Evolutionary conservation across 1,140 invertebrate species (phyloP).

Genomic region (Phortica variegata): DNA sequence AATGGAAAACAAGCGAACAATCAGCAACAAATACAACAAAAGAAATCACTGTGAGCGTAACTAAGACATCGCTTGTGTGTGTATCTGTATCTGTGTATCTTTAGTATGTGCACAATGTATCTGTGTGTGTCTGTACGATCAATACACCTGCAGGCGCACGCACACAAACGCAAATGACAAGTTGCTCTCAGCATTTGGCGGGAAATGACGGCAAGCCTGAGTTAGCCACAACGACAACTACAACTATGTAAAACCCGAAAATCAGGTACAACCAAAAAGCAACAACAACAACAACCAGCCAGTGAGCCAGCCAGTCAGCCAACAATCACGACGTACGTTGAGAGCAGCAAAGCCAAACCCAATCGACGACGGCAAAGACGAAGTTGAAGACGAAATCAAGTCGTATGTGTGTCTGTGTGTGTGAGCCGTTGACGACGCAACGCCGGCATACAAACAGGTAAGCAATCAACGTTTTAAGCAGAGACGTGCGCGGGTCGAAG

Average conservation of each 20-base stretch:
- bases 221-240: slow-evolving; percentile 30
- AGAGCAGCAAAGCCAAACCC: too few relatives aligned
- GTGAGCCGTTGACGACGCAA: too few relatives aligned
- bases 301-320: not conserved
- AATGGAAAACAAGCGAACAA: too few relatives aligned
- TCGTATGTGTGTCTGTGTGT: too few relatives aligned
- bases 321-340: slow-evolving; percentile 8
- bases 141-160: slow-evolving; percentile 29
- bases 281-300: not conserved
- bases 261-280: slow-evolving; percentile 42
- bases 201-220: slow-evolving; percentile 40
- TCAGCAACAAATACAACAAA: too few relatives aligned
- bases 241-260: slow-evolving; percentile 53
- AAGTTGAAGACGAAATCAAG: too few relatives aligned
- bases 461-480: slow-evolving; percentile 34
- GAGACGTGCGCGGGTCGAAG: too few relatives aligned
- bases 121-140: slow-evolving; percentile 7
- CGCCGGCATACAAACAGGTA: slow-evolving; percentile 14
- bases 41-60: slow-evolving; percentile 13
- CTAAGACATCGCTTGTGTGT: slow-evolving; percentile 17
- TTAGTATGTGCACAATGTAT: too few relatives aligned
- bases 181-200: slow-evolving; percentile 46
- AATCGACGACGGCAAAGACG: too few relatives aligned
- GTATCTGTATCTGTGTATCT: slow-evolving; percentile 9
- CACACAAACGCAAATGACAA: slow-evolving; percentile 32